Evolutionary conservation across 2,797 vertebrate genomes (phyloP).

Genomic region (Garrulus glandarius): DNA sequence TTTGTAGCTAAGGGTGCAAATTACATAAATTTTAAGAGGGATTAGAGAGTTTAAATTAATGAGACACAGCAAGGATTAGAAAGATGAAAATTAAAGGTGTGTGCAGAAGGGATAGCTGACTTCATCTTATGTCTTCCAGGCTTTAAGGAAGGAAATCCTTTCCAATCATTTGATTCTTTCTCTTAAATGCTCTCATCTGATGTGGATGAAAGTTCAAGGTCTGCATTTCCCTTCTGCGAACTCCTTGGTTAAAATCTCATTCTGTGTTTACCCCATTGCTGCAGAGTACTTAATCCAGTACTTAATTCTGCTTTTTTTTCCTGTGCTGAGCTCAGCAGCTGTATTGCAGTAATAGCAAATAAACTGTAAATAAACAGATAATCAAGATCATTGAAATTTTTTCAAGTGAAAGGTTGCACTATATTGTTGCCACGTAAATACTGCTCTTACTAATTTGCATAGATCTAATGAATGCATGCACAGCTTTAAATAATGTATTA

Average conservation of each 20-base stretch:
- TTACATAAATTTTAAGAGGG: not conserved
- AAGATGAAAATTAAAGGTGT: slow-evolving; percentile 5
- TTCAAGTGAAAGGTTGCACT: not conserved
- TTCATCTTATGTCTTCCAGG: not conserved
- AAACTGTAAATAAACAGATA: slow-evolving; percentile 3
- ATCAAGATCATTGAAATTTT: not conserved
- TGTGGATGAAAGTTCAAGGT: not conserved
- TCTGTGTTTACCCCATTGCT: not conserved
- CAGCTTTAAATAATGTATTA: slow-evolving; percentile 18
- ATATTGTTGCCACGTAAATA: not conserved
- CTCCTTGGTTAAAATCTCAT: not conserved
- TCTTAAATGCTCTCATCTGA: not conserved
- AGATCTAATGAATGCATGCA: not conserved
- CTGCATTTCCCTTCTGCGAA: not conserved
- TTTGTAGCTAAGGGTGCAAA: not conserved
- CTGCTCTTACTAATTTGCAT: slow-evolving; percentile 1
- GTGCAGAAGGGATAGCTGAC: not conserved
- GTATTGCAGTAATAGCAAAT: not conserved
- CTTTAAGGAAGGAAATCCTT: not conserved
- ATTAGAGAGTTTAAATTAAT: slow-evolving; percentile 10
- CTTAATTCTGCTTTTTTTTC: not conserved
- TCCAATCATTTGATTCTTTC: not conserved
- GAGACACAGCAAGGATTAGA: not conserved
- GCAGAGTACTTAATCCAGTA: not conserved
- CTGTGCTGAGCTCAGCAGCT: not conserved